phyloP scores from a whole-genome alignment of 2,888 invertebrate species.

The Eudemis profundana region DNA sequence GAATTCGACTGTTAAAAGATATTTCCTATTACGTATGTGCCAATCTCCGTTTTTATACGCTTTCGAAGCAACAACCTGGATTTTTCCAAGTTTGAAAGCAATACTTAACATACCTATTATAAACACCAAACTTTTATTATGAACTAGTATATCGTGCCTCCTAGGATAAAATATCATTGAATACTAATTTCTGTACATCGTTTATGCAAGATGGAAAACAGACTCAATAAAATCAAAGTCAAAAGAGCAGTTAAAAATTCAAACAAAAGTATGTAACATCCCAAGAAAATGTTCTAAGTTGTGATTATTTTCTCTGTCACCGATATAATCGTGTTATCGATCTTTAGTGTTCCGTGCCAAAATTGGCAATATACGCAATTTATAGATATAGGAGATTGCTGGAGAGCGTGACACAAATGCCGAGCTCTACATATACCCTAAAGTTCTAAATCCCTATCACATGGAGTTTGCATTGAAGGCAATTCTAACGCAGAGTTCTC shows the following conservation, averaged over 20 bases:
- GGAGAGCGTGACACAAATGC: too few species aligned
- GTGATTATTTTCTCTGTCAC: conserved; percentile 7
- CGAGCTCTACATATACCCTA: too few species aligned
- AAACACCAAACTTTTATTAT: conserved; percentile 32
- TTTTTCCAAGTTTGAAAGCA: background rate
- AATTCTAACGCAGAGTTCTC: too few species aligned
- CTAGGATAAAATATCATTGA: conserved; percentile 24
- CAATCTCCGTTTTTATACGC: background rate
- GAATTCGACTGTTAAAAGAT: background rate
- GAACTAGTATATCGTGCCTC: conserved; percentile 37
- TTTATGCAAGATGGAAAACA: background rate
- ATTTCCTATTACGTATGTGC: conserved; percentile 12
- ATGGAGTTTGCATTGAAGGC: too few species aligned
- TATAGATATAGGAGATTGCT: too few species aligned
- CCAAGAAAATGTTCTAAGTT: background rate
- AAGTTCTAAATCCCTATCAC: too few species aligned
- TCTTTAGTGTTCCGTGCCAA: background rate
- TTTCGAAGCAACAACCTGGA: background rate
- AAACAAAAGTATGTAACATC: background rate
- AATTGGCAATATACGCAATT: too few species aligned
- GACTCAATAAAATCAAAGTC: background rate
- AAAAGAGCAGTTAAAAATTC: background rate
- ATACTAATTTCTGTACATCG: background rate
- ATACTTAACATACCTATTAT: conserved; percentile 7
- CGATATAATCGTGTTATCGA: background rate